Evolutionary conservation across 2,113 vertebrate genomes (phyloP), one percentile per base, ranked within the genome.

Genomic region (Andinoacara biseriatus): DNA sequence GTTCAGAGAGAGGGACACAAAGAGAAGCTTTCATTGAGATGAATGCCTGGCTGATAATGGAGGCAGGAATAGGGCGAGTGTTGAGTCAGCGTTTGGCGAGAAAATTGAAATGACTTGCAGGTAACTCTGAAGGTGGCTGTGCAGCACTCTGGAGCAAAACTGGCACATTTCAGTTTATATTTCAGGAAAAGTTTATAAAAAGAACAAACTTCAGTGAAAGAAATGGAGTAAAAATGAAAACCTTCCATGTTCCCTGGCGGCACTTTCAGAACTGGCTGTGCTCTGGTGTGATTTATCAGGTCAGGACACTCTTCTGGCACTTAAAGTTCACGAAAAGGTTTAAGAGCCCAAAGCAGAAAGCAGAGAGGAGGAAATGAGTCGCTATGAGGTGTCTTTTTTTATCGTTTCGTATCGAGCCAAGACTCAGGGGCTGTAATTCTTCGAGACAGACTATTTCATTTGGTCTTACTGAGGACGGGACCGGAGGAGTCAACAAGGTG

Each of bases 1-100:
- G 65, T 78, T 76, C 43, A 58, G 78, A 7, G 35, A 11, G 43
- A 13, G 29, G 2, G 33, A 15, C 79, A 63, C 82, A 59, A 74
- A 76, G 74, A 57, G 56, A 49, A 2, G 74, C 82, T 83, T 81
- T 83, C 67, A 81, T 61, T 85, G 74, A 91, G 87, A 91, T 78
- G 13, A 79, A 83, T 67, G 80, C 22, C 38, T 2, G 61, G 69
- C 18, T 9, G 35, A 76, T 80, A 80, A 77, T n/a, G 35, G 81
- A 80, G 54, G 13, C 63, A 26, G 38, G 22, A 3, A 22, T 1
- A 69, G 54, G 33, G 69, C 7, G 29, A 46, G 35, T 20, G 81
- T 1, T 40, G 79, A 91, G 63, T 90, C 89, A 90, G 83, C 81
- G 3, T 31, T 85, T 80, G 69, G 78, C 75, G 49, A 43, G 35